Evolutionary conservation across 2,797 vertebrate genomes (phyloP), one percentile per base, ranked within the genome.

Genomic region (Hippocampus kuda): DNA sequence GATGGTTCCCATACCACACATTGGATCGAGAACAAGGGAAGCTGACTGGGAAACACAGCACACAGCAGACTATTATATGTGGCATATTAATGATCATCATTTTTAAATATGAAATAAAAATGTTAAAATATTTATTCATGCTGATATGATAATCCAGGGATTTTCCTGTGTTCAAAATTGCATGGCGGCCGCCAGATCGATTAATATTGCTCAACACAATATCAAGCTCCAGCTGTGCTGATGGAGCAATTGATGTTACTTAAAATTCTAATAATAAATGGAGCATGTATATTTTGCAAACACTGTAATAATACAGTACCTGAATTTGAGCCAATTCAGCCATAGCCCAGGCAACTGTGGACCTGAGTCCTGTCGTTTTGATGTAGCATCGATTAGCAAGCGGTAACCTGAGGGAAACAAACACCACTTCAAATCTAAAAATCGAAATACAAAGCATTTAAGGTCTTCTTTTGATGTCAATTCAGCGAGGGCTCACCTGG

Each of bases 1-100:
- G 70, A 97, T 93, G 0, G 91, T 95, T 82, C 94, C 96, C 4
- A 94, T 91, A n/a, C 96, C 96, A 83, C 96, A 99, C 94, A 98
- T 98, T 2, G 96, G 95, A 85, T 99, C 96, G 54, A 99, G 83
- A 69, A 97, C 92, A 79, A 89, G 76, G 65, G 81, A 88, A 66
- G 92, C 92, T 20, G 87, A 87, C 94, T 97, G 71, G 24, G 48
- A 59, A 68, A 67, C 6, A 53, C 6, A 9, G 48, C 24, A 30
- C 38, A 20, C 24, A 2, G 26, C 3, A 10, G 7, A 4, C 34
- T 38, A 38, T 38, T 38, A 8, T 38, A 38, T 38, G 34, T 38
- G 34, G 34, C 34, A 38, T 59, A 59, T 27, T 59, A 59, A 26
- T 16, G 26, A 30, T 59, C 5, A 18, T 59, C 15, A 30, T 38